phyloP scores from a whole-genome alignment of 2,113 vertebrate species.

The Poeciliopsis occidentalis region DNA sequence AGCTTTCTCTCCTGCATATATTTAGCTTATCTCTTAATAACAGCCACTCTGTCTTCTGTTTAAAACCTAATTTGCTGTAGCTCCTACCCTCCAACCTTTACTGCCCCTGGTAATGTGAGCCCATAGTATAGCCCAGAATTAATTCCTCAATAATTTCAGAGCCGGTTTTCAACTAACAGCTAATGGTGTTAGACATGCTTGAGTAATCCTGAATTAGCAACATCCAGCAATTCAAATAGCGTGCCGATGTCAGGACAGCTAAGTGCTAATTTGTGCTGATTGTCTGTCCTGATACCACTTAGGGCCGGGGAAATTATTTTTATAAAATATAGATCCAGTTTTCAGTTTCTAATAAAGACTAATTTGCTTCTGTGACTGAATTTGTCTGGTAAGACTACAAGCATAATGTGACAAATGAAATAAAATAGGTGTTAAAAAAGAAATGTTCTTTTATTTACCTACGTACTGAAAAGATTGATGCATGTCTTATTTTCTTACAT shows the following conservation, averaged over 20 bases:
- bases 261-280: slow-evolving; percentile 71
- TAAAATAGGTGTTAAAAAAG: not conserved
- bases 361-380: not conserved
- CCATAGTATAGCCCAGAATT: slow-evolving; percentile 56
- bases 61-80: slow-evolving; percentile 53
- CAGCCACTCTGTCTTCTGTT: slow-evolving; percentile 46
- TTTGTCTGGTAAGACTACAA: not conserved
- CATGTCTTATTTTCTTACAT: slow-evolving; percentile 42
- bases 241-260: slow-evolving; percentile 36
- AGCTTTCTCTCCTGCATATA: slow-evolving; percentile 32
- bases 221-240: slow-evolving; percentile 58
- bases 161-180: slow-evolving; percentile 57
- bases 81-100: slow-evolving; percentile 30
- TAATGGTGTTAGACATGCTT: slow-evolving; percentile 72
- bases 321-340: slow-evolving; percentile 14
- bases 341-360: slow-evolving; percentile 24
- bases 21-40: slow-evolving; percentile 57
- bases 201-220: slow-evolving; percentile 75
- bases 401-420: slow-evolving; percentile 21
- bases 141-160: slow-evolving; percentile 71
- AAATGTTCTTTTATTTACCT: not conserved
- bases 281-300: slow-evolving; percentile 43
- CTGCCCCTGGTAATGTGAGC: slow-evolving; percentile 55
- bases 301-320: slow-evolving; percentile 28
- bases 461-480: slow-evolving; percentile 22